Conservation (phyloP, 2,888 invertebrate species). For the Lissocephala sabroskyi region DNA sequence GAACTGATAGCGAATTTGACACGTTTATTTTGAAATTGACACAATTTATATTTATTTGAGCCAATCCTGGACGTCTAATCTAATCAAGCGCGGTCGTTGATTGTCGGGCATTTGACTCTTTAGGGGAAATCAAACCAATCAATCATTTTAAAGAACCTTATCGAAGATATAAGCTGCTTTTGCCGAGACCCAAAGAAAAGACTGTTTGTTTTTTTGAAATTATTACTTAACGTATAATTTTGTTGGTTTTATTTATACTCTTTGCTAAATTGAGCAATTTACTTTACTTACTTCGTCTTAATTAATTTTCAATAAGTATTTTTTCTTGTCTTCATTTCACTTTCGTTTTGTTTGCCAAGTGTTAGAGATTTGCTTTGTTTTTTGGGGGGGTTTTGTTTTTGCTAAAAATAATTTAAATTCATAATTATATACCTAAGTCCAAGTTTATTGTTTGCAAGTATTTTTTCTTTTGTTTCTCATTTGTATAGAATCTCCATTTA, state of each 20-base stretch:
- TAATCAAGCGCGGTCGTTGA: no score
- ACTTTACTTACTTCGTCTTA: constrained; percentile 55
- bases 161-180: no score
- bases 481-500: no score
- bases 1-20: no score
- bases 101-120: no score
- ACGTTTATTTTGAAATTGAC: no score
- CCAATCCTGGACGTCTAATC: neutral
- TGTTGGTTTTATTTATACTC: constrained; percentile 61
- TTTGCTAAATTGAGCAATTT: constrained; percentile 72
- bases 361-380: constrained; percentile 30
- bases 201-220: constrained; percentile 38
- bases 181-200: constrained; percentile 7
- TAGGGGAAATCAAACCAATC: no score
- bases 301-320: constrained; percentile 49
- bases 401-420: constrained; percentile 67
- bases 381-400: constrained; percentile 34
- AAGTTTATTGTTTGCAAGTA: constrained; percentile 53
- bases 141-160: no score
- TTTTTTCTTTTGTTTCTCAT: constrained; percentile 6
- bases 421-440: constrained; percentile 59
- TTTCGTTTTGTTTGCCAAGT: constrained; percentile 44
- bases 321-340: constrained; percentile 28
- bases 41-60: neutral
- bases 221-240: constrained; percentile 71